These are phyloP conservation scores for Liasis olivaceus DNA, from an alignment of 2,797 vertebrate genomes.

Conservation along the genomic window DNA sequence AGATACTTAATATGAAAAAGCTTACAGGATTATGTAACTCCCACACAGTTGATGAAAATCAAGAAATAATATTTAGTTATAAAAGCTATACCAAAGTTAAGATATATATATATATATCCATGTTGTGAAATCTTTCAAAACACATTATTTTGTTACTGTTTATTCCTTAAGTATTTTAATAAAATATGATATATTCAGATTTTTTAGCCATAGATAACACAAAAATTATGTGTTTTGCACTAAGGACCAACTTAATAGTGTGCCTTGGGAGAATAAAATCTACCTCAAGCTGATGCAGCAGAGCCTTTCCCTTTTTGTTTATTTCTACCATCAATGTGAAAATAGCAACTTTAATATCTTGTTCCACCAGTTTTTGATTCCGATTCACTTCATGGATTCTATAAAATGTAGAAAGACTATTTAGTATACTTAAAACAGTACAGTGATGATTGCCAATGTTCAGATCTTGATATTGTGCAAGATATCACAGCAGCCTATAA, in stretches of 20 bases:
- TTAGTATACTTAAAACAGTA: background rate
- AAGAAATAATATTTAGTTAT: background rate
- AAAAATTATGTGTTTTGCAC: background rate
- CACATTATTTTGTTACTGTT: background rate
- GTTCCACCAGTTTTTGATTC: slow-evolving; percentile 93
- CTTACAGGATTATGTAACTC: background rate
- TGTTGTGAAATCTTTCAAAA: background rate
- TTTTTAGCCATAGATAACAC: background rate
- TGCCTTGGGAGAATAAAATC: slow-evolving; percentile 23
- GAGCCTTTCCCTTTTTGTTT: slow-evolving; percentile 95
- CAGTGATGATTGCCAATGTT: background rate
- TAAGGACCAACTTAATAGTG: background rate
- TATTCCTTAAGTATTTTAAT: background rate
- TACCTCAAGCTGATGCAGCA: slow-evolving; percentile 96
- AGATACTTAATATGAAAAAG: background rate
- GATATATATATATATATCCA: background rate
- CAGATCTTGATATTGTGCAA: background rate
- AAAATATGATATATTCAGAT: background rate
- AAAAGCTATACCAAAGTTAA: background rate
- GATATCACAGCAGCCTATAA: background rate
- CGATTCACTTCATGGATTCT: slow-evolving; percentile 97
- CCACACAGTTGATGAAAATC: background rate
- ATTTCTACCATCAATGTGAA: slow-evolving; percentile 98
- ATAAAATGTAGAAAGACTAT: slow-evolving; percentile 42
- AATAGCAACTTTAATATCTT: slow-evolving; percentile 98